Conservation (phyloP, 2,888 invertebrate genomes). For the Sthenelais limicola region DNA sequence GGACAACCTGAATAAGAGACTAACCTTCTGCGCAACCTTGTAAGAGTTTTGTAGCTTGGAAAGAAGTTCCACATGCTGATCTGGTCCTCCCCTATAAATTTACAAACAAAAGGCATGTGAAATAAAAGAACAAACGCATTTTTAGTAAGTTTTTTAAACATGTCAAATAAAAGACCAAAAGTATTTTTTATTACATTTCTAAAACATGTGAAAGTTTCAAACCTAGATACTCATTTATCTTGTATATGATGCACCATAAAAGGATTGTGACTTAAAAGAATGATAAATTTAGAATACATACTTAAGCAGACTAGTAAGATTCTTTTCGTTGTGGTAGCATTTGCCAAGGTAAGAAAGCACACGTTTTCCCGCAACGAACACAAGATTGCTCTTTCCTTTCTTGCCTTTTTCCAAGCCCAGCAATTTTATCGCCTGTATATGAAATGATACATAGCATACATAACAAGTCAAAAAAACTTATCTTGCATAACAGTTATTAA, state of each 20-base stretch:
- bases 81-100: constrained; percentile 69
- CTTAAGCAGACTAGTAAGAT: constrained; percentile 81
- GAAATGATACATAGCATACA: too few relatives aligned
- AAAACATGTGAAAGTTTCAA: too few relatives aligned
- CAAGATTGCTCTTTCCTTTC: constrained; percentile 75
- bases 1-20: too few relatives aligned
- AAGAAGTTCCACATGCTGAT: constrained; percentile 81
- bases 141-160: too few relatives aligned
- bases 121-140: too few relatives aligned
- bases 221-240: too few relatives aligned
- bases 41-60: constrained; percentile 82
- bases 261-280: too few relatives aligned
- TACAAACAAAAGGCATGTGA: background rate
- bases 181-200: too few relatives aligned
- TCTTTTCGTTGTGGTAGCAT: constrained; percentile 80
- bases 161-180: too few relatives aligned
- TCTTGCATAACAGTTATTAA: background rate
- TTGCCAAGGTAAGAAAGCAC: constrained; percentile 78
- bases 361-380: constrained; percentile 83
- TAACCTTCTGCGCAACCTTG: constrained; percentile 79
- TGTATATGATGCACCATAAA: too few relatives aligned
- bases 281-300: too few relatives aligned
- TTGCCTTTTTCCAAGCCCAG: constrained; percentile 83
- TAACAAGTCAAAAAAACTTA: background rate
- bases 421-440: constrained; percentile 75